Evolutionary conservation across 1,140 invertebrate species (phyloP).

Genomic region (Galleria mellonella): DNA sequence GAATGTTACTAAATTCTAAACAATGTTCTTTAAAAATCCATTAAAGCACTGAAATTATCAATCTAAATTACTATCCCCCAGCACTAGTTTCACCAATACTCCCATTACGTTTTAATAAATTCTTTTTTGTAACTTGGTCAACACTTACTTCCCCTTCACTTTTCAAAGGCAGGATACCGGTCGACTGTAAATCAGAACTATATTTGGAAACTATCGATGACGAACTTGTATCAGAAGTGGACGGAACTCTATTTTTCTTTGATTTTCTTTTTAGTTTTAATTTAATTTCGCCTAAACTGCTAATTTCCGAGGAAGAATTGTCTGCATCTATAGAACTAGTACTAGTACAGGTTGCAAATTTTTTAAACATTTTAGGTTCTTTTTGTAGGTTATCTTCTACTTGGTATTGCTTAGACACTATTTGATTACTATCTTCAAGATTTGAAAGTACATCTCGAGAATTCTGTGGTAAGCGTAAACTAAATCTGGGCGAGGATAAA

Average conservation of each 20-base stretch:
- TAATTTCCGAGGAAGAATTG: conserved; percentile 53
- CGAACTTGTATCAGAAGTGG: conserved; percentile 42
- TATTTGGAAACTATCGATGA: conserved; percentile 29
- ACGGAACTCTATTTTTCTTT: conserved; percentile 24
- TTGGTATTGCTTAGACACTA: conserved; percentile 3
- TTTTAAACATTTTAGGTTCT: conserved; percentile 14
- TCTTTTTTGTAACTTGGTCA: conserved; percentile 24
- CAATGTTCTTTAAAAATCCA: not conserved
- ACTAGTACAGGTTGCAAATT: conserved; percentile 26
- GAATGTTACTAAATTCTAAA: not conserved
- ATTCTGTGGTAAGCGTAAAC: conserved; percentile 48
- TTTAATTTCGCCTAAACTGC: conserved; percentile 59
- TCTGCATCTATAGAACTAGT: conserved; percentile 47
- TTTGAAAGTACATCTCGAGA: conserved; percentile 44
- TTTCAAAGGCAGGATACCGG: conserved; percentile 33
- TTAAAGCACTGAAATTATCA: conserved; percentile 12
- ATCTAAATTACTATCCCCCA: conserved; percentile 13
- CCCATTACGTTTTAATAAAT: conserved; percentile 30
- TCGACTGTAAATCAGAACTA: conserved; percentile 29
- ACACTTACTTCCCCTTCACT: conserved; percentile 61
- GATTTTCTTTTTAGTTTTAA: conserved; percentile 33
- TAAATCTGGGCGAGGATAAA: conserved; percentile 63
- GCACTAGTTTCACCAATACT: conserved; percentile 64
- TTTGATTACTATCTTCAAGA: conserved; percentile 15
- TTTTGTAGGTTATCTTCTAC: conserved; percentile 6